Conservation (phyloP, 2,888 invertebrate species). For the Bembecia ichneumoniformis region DNA sequence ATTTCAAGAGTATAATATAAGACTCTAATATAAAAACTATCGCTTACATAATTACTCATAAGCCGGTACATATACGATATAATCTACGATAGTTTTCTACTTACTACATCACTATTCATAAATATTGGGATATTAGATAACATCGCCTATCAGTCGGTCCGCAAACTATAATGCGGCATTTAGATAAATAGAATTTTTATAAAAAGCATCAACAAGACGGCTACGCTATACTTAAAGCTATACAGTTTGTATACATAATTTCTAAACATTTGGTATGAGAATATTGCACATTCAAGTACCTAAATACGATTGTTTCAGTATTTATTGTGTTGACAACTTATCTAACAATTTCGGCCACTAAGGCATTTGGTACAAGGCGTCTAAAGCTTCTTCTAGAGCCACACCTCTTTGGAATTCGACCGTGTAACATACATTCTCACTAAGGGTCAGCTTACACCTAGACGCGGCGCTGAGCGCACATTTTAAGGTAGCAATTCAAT, state of each 20-base stretch:
- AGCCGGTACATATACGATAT: slow-evolving; percentile 43
- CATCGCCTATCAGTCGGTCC: slow-evolving; percentile 64
- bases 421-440: too few species aligned
- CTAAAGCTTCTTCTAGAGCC: slow-evolving; percentile 39
- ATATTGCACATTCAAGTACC: slow-evolving; percentile 58
- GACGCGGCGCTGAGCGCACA: too few species aligned
- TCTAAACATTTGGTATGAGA: slow-evolving; percentile 67
- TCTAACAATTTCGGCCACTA: slow-evolving; percentile 21
- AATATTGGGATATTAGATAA: slow-evolving; percentile 63
- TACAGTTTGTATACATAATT: slow-evolving; percentile 68
- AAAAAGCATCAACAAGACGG: slow-evolving; percentile 71
- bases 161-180: slow-evolving; percentile 57
- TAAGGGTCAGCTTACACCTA: too few species aligned
- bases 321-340: background rate
- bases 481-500: too few species aligned
- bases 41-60: slow-evolving; percentile 49
- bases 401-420: slow-evolving; percentile 10
- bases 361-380: slow-evolving; percentile 51
- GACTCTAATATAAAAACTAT: slow-evolving; percentile 63
- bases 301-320: slow-evolving; percentile 31
- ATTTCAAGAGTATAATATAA: slow-evolving; percentile 33
- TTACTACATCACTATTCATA: slow-evolving; percentile 48
- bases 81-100: slow-evolving; percentile 28
- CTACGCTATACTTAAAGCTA: slow-evolving; percentile 69
- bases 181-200: slow-evolving; percentile 65